Evolutionary conservation across 2,113 vertebrate genomes (phyloP), one percentile per base, ranked within the genome.

Genomic region (Eublepharis macularius): DNA sequence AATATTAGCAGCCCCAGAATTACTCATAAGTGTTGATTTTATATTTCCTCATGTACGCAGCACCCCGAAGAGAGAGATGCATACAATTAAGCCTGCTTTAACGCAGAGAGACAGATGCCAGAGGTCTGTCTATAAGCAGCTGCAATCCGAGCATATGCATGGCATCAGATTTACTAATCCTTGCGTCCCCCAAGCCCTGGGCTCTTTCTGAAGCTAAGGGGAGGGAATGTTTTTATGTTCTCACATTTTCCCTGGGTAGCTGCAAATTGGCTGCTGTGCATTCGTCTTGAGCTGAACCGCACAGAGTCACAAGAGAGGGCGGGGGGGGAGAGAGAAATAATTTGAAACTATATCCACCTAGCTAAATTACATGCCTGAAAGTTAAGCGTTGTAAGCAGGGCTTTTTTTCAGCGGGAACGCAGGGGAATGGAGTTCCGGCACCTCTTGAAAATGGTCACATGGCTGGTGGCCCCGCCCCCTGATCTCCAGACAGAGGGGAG

Each of bases 181-280:
- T 89, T 24, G 1, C 76, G 69, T 66, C 96, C 91, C n/a, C 87
- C 69, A 72, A 93, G 92, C 81, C 87, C 87, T 72, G 69, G 84
- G 1, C 86, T 91, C 93, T 90, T 89, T 93, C 83, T 91, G 91
- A 94, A 95, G 95, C 90, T 92, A 86, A 91, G 91, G 74, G 90
- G 82, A 95, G 85, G 87, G 89, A 93, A 95, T 93, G 90, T 93
- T 96, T 96, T 95, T 92, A 93, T 94, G 89, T 95, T 94, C 76
- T 66, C 94, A 92, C 86, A 94, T 95, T 95, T 95, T 93, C 92
- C 88, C 94, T 94, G 94, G 92, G 92, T 93, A 76, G 76, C 86
- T 94, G 93, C 92, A 95, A 95, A 95, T 96, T 94, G 94, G 88
- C 89, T 95, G 89, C 89, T 87, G 92, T 93, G 88, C 90, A 95